A percentile compares a stretch with the other conserved stretches of the same genome.
Evolutionary conservation across 2,797 vertebrate species (phyloP).

Genomic region (Sphaeramia orbicularis): DNA sequence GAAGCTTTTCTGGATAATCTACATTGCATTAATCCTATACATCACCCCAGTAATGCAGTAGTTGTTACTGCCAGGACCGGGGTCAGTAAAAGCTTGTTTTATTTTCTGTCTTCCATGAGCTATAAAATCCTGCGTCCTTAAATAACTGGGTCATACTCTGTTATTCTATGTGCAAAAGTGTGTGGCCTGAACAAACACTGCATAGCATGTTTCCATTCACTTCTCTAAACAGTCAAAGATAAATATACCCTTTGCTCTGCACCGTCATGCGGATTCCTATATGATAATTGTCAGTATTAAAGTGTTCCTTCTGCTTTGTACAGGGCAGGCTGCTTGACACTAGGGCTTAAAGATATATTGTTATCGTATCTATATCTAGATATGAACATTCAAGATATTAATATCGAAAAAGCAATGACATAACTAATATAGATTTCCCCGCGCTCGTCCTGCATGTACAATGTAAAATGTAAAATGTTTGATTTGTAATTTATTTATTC

Average conservation of each 20-base stretch:
- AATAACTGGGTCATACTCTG: conserved; percentile 75
- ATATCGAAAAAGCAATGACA: no score
- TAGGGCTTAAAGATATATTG: no score
- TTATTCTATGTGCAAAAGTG: conserved; percentile 65
- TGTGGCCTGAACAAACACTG: conserved; percentile 67
- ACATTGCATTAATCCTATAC: conserved; percentile 59
- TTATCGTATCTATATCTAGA: no score
- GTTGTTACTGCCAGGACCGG: conserved; percentile 53
- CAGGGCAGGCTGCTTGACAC: background rate
- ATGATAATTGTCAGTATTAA: conserved; percentile 39
- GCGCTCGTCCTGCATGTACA: no score
- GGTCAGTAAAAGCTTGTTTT: conserved; percentile 64
- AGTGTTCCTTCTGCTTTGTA: conserved; percentile 13
- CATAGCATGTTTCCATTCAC: conserved; percentile 69
- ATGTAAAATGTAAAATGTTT: no score
- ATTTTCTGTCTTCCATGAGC: conserved; percentile 63
- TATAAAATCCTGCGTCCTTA: conserved; percentile 67
- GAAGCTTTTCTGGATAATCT: conserved; percentile 47
- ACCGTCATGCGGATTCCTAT: conserved; percentile 28
- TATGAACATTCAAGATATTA: no score
- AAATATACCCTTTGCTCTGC: conserved; percentile 49
- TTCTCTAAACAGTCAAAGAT: conserved; percentile 59
- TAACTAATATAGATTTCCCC: no score
- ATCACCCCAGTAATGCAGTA: conserved; percentile 43
- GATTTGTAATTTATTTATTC: no score